Evolutionary conservation across 2,888 invertebrate genomes (phyloP), one percentile per base, ranked within the genome.

Genomic region (Apocheima hispidaria): DNA sequence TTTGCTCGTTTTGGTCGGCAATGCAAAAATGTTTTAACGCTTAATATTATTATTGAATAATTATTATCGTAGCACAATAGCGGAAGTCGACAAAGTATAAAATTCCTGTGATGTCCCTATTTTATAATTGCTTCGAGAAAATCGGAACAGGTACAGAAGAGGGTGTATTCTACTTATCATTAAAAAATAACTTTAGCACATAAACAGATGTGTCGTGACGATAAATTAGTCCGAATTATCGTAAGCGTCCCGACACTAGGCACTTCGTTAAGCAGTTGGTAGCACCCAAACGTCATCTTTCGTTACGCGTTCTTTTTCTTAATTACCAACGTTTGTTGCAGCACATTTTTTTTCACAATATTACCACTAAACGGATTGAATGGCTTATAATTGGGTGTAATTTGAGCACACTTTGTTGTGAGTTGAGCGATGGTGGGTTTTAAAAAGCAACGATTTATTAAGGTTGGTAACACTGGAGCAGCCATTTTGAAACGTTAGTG

Each of bases 331-430:
- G 83, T 90, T 92, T 92, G 92, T 92, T 86, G 75, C 51, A 40
- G 78, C 77, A 74, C 78, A 79, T 84, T 86, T 87, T 86, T 87
- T 87, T 86, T 83, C 78, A 84, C 74, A 81, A 82, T 82, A 83
- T 86, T 79, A 81, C 79, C 79, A 84, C 78, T 78, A 87, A 87
- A 90, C 87, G 89, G 86, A 87, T 88, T 92, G 90, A 92, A 92
- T 92, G 83, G 87, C 81, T 83, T 84, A 90, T 92, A 92, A 92
- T 92, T 92, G 92, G 90, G 84, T 90, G 92, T 92, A 92, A 92
- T 92, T 88, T 86, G 89, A 90, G 84, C 82, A 79, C 83, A 88
- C 86, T 89, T 91, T 88, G 90, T 86, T 86, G 84, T 74, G 82
- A 75, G 81, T 54, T 43, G 50, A 55, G 43, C 61, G 79, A 81